Percentiles rank a stretch among this genome's conserved stretches.
Conservation (phyloP, 2,797 vertebrate species). For the Microhierax caerulescens region DNA sequence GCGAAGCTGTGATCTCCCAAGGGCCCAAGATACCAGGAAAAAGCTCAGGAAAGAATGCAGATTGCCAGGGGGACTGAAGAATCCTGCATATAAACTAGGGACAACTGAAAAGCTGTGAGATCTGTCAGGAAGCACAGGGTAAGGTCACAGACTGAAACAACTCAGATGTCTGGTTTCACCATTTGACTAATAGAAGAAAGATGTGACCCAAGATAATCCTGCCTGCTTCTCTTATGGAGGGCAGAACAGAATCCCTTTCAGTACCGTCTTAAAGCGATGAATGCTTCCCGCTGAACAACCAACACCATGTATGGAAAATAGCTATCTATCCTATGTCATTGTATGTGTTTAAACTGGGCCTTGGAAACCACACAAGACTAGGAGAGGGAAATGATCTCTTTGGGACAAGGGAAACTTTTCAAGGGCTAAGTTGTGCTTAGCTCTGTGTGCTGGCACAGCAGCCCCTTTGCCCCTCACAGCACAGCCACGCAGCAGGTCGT, state of each 20-base stretch:
- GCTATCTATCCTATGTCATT: conserved; percentile 47
- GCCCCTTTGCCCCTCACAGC: background rate
- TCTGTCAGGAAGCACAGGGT: background rate
- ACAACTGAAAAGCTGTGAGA: conserved; percentile 19
- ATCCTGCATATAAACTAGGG: conserved; percentile 26
- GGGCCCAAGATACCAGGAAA: background rate
- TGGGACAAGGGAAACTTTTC: background rate
- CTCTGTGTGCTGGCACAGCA: background rate
- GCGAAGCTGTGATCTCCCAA: background rate
- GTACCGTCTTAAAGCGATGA: background rate
- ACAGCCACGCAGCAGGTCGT: background rate
- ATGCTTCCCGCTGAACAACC: background rate
- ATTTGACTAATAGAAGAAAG: conserved; percentile 41
- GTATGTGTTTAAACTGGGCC: conserved; percentile 48
- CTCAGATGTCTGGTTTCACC: conserved; percentile 42
- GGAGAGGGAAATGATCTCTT: conserved; percentile 9
- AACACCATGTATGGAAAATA: conserved; percentile 43
- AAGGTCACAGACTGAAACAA: conserved; percentile 43
- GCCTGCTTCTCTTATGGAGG: background rate
- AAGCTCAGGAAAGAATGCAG: background rate
- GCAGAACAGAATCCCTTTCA: conserved; percentile 6
- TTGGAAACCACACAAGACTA: background rate
- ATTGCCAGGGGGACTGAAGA: conserved; percentile 13
- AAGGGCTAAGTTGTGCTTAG: background rate
- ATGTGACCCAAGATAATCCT: conserved; percentile 52